A percentile compares a stretch with the other conserved stretches of the same genome.
These are phyloP conservation scores for Echinarachnius parma DNA, from an alignment of 53 echinoderm and acorn worm species.

Conservation along the genomic window DNA sequence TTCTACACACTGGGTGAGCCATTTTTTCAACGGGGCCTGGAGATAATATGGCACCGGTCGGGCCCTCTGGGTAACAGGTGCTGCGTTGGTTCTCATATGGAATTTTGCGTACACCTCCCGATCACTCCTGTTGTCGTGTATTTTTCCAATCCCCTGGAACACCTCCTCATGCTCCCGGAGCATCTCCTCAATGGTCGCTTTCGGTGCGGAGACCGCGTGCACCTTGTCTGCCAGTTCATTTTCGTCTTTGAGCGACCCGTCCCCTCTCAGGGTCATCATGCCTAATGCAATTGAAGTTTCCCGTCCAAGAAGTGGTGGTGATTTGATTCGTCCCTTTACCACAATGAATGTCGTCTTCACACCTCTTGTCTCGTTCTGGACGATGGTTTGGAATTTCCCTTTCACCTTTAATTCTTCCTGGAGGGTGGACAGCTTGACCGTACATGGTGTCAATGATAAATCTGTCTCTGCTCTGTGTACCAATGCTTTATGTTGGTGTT, in stretches of 20 bases:
- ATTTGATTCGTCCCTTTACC: conserved; percentile 43
- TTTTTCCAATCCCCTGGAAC: conserved; percentile 50
- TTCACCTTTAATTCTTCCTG: conserved; percentile 44
- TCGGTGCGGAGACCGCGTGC: not conserved
- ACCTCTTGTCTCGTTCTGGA: conserved; percentile 46
- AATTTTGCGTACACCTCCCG: conserved; percentile 48
- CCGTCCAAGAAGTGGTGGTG: conserved; percentile 44
- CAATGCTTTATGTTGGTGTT: conserved; percentile 49
- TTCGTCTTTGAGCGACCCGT: conserved; percentile 8
- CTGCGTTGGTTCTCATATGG: conserved; percentile 43
- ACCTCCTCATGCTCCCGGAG: conserved; percentile 19
- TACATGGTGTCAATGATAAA: conserved; percentile 4
- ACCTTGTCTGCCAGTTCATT: conserved; percentile 5
- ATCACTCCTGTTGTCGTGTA: conserved; percentile 24
- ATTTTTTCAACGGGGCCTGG: conserved; percentile 24
- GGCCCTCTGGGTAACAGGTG: conserved; percentile 44
- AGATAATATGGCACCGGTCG: conserved; percentile 49
- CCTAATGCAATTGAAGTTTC: conserved; percentile 20
- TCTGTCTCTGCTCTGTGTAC: conserved; percentile 29
- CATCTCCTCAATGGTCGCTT: not conserved
- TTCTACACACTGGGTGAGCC: not conserved
- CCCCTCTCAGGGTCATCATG: conserved; percentile 39
- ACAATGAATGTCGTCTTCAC: conserved; percentile 49
- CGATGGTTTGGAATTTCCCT: conserved; percentile 25
- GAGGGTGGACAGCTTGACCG: conserved; percentile 26